Evolutionary conservation across 2,888 invertebrate species (phyloP).

Genomic region (Drosophila quinaria): DNA sequence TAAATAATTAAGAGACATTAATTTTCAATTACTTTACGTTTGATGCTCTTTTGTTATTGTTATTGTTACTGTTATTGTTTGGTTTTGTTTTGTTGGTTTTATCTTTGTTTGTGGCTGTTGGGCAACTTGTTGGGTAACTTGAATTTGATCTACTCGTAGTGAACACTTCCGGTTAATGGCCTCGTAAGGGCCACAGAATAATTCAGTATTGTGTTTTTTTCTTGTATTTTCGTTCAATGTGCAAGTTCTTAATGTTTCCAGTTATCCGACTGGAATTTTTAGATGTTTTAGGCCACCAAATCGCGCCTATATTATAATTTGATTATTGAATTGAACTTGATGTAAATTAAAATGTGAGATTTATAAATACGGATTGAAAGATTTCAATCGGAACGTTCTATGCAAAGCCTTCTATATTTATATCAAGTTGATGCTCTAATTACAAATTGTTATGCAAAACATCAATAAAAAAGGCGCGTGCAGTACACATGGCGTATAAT

Average conservation of each 20-base stretch:
- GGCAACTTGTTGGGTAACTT: slow-evolving; percentile 28
- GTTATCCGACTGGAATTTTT: slow-evolving; percentile 35
- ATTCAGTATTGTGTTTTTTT: slow-evolving; percentile 30
- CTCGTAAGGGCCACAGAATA: slow-evolving; percentile 48
- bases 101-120: slow-evolving; percentile 10
- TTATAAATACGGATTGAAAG: slow-evolving; percentile 15
- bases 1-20: slow-evolving; percentile 51
- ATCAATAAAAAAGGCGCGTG: slow-evolving; percentile 6
- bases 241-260: slow-evolving; percentile 16
- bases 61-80: slow-evolving; percentile 1
- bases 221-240: slow-evolving; percentile 6
- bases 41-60: slow-evolving; percentile 6
- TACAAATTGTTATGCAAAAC: slow-evolving; percentile 33
- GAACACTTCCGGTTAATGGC: slow-evolving; percentile 48
- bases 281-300: slow-evolving; percentile 9
- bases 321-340: slow-evolving; percentile 29
- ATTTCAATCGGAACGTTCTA: slow-evolving; percentile 18
- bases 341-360: slow-evolving; percentile 13
- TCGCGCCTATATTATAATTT: slow-evolving; percentile 16
- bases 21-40: slow-evolving; percentile 57
- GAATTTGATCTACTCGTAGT: slow-evolving; percentile 26
- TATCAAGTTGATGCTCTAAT: slow-evolving; percentile 17
- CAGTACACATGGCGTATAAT: slow-evolving; percentile 40
- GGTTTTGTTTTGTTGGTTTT: slow-evolving; percentile 1
- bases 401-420: slow-evolving; percentile 36